A percentile compares a stretch with the other conserved stretches of the same genome.
phyloP scores from a whole-genome alignment of 2,113 vertebrate genomes.

The Chamaea fasciata region DNA sequence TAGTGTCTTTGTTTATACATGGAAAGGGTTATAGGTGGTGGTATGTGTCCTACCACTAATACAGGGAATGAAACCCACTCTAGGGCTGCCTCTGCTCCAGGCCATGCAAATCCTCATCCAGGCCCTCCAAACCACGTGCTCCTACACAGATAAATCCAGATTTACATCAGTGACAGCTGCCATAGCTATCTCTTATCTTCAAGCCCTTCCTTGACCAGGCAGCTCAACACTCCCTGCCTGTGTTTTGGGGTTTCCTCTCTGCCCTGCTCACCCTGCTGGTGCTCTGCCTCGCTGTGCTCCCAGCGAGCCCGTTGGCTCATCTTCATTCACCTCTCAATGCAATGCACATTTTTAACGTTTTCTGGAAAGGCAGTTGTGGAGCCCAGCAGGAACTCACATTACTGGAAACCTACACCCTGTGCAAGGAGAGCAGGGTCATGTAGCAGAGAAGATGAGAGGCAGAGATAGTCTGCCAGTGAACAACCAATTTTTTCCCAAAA shows the following conservation, averaged over 20 bases:
- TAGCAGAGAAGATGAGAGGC: slow-evolving; percentile 29
- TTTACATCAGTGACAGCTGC: not conserved
- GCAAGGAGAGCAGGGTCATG: not conserved
- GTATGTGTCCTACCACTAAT: not conserved
- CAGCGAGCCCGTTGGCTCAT: not conserved
- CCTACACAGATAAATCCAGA: not conserved
- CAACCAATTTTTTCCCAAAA: not conserved
- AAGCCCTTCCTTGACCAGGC: not conserved
- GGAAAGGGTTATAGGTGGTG: not conserved
- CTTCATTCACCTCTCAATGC: not conserved
- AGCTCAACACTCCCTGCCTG: not conserved
- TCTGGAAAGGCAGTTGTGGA: not conserved
- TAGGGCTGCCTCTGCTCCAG: not conserved
- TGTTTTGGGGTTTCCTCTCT: not conserved
- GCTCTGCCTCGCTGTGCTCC: not conserved
- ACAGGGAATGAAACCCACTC: fast-evolving
- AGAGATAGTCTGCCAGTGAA: not conserved
- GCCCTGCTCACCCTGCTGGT: not conserved
- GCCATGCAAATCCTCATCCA: not conserved
- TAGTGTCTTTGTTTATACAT: not conserved
- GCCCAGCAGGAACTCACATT: slow-evolving; percentile 33
- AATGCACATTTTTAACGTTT: slow-evolving; percentile 1
- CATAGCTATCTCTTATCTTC: not conserved
- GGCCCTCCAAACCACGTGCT: not conserved
- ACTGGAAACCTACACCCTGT: slow-evolving; percentile 19